Conservation (phyloP, 2,113 vertebrate genomes). For the Trematomus loennbergii region DNA sequence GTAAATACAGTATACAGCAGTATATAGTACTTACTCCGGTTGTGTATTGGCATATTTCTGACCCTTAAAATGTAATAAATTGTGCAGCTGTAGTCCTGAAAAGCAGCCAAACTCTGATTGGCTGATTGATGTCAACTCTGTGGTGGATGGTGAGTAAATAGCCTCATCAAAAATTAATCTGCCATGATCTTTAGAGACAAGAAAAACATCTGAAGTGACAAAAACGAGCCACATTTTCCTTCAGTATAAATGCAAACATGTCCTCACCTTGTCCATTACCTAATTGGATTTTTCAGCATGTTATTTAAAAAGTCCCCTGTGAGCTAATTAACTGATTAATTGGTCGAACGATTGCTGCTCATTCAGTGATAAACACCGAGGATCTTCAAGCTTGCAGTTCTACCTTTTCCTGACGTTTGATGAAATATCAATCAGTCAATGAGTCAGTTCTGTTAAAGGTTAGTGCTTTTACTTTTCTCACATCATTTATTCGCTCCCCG, state of each 20-base stretch:
- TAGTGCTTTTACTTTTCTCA: neutral
- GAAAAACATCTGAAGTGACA: conserved; percentile 45
- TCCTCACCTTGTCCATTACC: neutral
- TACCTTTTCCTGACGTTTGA: neutral
- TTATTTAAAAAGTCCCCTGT: neutral
- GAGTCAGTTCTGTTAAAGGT: neutral
- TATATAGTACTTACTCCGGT: no score
- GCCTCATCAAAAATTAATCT: conserved; percentile 61
- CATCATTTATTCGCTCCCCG: neutral
- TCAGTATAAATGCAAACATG: no score
- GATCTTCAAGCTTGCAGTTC: neutral
- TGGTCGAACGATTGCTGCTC: neutral
- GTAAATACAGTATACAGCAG: no score
- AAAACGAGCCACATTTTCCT: no score
- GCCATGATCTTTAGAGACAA: conserved; percentile 27
- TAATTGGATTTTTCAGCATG: neutral
- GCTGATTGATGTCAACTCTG: conserved; percentile 56
- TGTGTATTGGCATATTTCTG: no score
- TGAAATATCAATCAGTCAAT: neutral
- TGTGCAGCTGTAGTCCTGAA: conserved; percentile 16
- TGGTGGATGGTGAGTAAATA: conserved; percentile 58
- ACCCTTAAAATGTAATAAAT: no score
- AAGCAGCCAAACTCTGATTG: conserved; percentile 61
- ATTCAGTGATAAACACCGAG: neutral
- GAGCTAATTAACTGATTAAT: neutral